Conservation (phyloP, 2,113 vertebrate species). For the Vulpes ferrilata region DNA sequence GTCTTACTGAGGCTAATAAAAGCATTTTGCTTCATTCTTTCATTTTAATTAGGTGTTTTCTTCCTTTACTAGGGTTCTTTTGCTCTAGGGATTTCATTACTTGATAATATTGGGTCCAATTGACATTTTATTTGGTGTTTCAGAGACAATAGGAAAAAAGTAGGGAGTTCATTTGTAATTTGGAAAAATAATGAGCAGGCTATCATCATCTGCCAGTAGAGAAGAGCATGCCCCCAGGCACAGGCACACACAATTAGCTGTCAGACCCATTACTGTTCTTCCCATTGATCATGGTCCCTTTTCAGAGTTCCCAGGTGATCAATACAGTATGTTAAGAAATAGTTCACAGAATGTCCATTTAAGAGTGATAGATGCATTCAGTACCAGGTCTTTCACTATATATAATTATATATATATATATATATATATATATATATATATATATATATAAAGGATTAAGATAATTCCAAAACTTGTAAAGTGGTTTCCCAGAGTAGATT, state of each 20-base stretch:
- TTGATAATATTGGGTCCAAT: slow-evolving; percentile 59
- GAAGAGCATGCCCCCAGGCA: neutral
- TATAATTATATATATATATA: too few relatives aligned
- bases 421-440: too few relatives aligned
- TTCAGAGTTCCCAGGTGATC: neutral
- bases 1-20: slow-evolving; percentile 56
- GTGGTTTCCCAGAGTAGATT: neutral
- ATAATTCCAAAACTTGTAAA: neutral
- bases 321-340: neutral
- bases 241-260: neutral
- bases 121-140: slow-evolving; percentile 63
- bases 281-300: neutral
- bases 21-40: slow-evolving; percentile 63
- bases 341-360: neutral
- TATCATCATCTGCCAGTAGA: slow-evolving; percentile 33
- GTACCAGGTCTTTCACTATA: neutral
- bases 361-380: neutral
- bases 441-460: neutral
- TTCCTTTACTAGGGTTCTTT: slow-evolving; percentile 28
- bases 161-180: slow-evolving; percentile 58
- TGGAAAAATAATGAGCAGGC: slow-evolving; percentile 59
- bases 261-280: neutral
- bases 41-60: slow-evolving; percentile 75
- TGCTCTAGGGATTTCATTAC: slow-evolving; percentile 52
- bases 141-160: slow-evolving; percentile 55